phyloP scores from a whole-genome alignment of 2,888 invertebrate genomes.

The Kuschelorhynchus macadamiae region DNA sequence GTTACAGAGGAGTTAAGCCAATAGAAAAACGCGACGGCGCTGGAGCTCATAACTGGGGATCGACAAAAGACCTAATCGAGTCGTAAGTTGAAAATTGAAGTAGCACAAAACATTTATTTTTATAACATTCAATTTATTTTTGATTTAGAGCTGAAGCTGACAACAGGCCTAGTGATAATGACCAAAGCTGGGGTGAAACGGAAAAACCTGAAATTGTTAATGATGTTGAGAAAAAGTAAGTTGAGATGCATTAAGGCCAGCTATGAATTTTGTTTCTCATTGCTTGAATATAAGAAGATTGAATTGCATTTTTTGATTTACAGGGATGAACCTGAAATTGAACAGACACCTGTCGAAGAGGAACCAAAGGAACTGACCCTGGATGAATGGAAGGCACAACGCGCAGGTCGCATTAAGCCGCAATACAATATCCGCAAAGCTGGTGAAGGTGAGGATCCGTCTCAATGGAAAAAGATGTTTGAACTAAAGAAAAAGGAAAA shows the following conservation, averaged over 20 bases:
- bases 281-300: too few relatives aligned
- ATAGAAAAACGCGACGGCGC: constrained; percentile 95
- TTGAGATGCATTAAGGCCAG: too few relatives aligned
- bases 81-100: constrained; percentile 67
- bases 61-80: constrained; percentile 91
- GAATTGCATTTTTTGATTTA: constrained; percentile 7
- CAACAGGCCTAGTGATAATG: constrained; percentile 60
- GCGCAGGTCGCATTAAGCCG: constrained; percentile 85
- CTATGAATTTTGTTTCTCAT: too few relatives aligned
- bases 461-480: constrained; percentile 94
- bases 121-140: constrained; percentile 31
- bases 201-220: constrained; percentile 67
- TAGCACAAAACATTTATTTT: constrained; percentile 25
- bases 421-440: constrained; percentile 94
- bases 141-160: constrained; percentile 58
- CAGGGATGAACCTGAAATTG: constrained; percentile 64
- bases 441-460: constrained; percentile 92
- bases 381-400: constrained; percentile 94
- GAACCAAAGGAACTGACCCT: constrained; percentile 90
- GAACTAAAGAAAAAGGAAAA: constrained; percentile 83
- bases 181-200: constrained; percentile 69
- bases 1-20: constrained; percentile 87
- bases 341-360: constrained; percentile 74
- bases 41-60: constrained; percentile 97
- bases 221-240: constrained; percentile 57